phyloP scores from a whole-genome alignment of 2,797 vertebrate species.

The Hipposideros larvatus region DNA sequence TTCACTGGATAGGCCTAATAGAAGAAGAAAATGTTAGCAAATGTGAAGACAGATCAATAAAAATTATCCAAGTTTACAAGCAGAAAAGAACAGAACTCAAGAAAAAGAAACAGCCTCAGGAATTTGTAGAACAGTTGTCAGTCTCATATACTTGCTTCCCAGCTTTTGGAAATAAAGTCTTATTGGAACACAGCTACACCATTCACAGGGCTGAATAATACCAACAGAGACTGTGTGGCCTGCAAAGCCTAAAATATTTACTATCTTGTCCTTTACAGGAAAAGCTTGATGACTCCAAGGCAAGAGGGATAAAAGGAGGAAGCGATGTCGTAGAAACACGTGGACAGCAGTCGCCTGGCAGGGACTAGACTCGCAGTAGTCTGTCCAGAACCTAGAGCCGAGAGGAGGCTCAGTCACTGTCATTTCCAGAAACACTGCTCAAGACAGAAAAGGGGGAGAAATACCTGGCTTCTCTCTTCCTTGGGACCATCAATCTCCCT shows the following conservation, averaged over 20 bases:
- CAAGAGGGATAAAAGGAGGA: neutral
- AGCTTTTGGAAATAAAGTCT: neutral
- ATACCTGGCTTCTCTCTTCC: neutral
- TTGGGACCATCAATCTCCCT: neutral
- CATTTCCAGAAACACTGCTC: neutral
- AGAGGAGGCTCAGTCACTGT: neutral
- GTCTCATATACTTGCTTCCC: neutral
- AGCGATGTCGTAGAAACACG: neutral
- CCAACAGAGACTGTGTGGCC: neutral
- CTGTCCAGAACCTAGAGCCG: neutral
- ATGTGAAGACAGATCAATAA: slow-evolving; percentile 42
- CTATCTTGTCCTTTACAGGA: neutral
- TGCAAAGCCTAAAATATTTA: neutral
- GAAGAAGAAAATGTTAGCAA: slow-evolving; percentile 15
- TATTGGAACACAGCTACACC: neutral
- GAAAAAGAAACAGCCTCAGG: neutral
- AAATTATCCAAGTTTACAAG: neutral
- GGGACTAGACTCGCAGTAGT: neutral
- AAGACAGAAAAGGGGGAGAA: neutral
- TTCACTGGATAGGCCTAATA: neutral
- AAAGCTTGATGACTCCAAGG: neutral
- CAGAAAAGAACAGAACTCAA: neutral
- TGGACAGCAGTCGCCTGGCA: neutral
- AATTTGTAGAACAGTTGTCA: neutral
- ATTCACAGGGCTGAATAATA: neutral